Evolutionary conservation across 2,888 invertebrate species (phyloP), one percentile per base, ranked within the genome.

Genomic region (Eremobia ochroleuca): DNA sequence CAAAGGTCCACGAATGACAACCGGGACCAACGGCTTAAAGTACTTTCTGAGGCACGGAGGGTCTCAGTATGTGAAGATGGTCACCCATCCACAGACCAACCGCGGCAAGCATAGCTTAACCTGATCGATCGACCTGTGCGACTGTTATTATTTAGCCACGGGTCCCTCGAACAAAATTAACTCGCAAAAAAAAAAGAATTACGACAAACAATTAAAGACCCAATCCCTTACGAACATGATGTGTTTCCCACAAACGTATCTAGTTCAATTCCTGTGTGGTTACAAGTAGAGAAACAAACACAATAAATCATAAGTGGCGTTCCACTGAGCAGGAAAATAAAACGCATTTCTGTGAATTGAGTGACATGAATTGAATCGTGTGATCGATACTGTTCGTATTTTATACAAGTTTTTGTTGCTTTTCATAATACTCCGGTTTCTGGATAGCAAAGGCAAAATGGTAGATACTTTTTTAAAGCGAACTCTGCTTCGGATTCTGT

Each of bases 251-350:
- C 75, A 83, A 78, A 70, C 43, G 8, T 61, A 76, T 67, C 79
- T 75, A 85, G 75, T 82, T 79, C 11, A 28, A 81, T 83, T 81
- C 77, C 81, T 73, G 66, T 68, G 87, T 82, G 87, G 82, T 77
- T 73, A 75, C 77, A 62, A 82, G 73, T 79, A 81, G 71, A 81
- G 78, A 86, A 73, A 82, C 66, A 71, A 76, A 83, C 66, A 92
- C 90, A 92, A 92, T 92, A 94, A 93, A 95, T 93, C 91, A 91
- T 90, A 90, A 91, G 87, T 92, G 94, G 92, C 95, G 86, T 92
- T 89, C 87, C 95, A 95, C 78, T 95, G 95, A 95, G 89, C 95
- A 93, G 95, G 95, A 95, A 95, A 96, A 95, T 95, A 93, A 93
- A 93, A 91, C 90, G 87, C 90, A 90, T 90, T 92, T 91, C 91